A percentile compares a stretch with the other conserved stretches of the same genome.
Conservation (phyloP, 2,888 invertebrate genomes). For the Cheilosia variabilis region DNA sequence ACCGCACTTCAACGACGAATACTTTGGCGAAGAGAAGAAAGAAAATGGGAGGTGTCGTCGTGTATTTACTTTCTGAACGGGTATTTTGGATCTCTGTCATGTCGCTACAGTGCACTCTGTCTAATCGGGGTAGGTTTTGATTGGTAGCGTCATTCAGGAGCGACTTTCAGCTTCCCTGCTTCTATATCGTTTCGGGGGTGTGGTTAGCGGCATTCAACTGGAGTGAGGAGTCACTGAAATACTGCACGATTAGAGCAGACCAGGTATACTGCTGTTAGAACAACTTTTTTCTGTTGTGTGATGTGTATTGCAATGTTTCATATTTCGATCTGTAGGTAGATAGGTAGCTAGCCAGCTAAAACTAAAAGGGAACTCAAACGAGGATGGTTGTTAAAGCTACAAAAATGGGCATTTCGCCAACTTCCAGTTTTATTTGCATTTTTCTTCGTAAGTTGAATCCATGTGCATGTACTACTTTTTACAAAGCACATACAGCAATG, state of each 20-base stretch:
- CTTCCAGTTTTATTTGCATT: constrained; percentile 75
- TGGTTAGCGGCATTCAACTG: constrained; percentile 16
- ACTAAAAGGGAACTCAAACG: constrained; percentile 40
- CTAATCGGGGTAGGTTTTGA: constrained; percentile 26
- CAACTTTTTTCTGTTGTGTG: constrained; percentile 14
- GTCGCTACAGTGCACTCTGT: constrained; percentile 14
- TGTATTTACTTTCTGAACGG: constrained; percentile 32
- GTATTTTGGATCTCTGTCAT: constrained; percentile 28
- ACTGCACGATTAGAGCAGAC: not conserved
- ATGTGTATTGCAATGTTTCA: constrained; percentile 67
- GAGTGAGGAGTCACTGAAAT: constrained; percentile 18
- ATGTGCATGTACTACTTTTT: constrained; percentile 52
- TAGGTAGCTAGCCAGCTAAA: constrained; percentile 7
- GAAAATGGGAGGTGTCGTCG: constrained; percentile 67
- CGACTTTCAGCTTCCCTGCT: constrained; percentile 26
- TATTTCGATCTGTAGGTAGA: constrained; percentile 47
- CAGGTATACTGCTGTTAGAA: not conserved
- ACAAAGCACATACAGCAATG: constrained; percentile 68
- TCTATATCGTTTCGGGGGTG: constrained; percentile 32
- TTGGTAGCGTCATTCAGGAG: constrained; percentile 42
- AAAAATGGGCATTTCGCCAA: constrained; percentile 74
- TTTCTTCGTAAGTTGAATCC: constrained; percentile 65
- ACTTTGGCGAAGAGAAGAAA: constrained; percentile 38
- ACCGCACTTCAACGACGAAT: constrained; percentile 58
- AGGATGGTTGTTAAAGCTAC: constrained; percentile 68